Base-by-base conservation (phyloP, 2,888 invertebrate genomes). In the Cepaea hortensis region DNA sequence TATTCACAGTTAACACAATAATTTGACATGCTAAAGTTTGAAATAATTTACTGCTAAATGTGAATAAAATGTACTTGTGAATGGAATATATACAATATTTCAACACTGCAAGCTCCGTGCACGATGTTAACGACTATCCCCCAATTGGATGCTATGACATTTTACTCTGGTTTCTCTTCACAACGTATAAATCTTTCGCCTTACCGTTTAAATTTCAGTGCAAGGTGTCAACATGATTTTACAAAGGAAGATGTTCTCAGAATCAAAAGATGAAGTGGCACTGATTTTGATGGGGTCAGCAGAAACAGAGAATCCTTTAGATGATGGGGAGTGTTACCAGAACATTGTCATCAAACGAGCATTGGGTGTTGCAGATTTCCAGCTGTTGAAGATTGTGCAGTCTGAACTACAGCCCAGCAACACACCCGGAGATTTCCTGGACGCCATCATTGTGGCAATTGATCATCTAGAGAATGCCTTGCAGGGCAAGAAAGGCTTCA, bases 231-330 rank as follows among this genome's bases (percentile, higher is more conserved):
- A n/a, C n/a, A n/a, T n/a, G n/a, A n/a, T n/a, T n/a, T n/a, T n/a
- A n/a, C n/a, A n/a, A n/a, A 92, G 73, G 9, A 93, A 96, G 96
- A 96, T 97, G 91, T 96, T 97, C 92, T 95, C 96, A 73, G 95
- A 96, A 88, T 96, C 96, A 3, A 96, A 96, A 91, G 96, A 96
- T 93, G 95, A 96, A 89, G 91, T 97, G 5, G 96, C 96, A 1
- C 94, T 97, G 80, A 94, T 97, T 18, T 93, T 97, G 81, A 95
- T 96, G 90, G 97, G 97, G 0, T 95, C 96, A 0, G 95, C 95
- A 87, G 95, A 95, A 15, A 96, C 96, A 0, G 94, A 93, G 90
- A 96, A 95, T 90, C 93, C 93, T 4, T 91, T 95, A 35, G 93
- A 93, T 11, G 92, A 93, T 84, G 94, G 93, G 5, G 93, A 93